These are phyloP conservation scores for Atta texana DNA, from an alignment of 1,140 invertebrate species.

Conservation along the genomic window DNA sequence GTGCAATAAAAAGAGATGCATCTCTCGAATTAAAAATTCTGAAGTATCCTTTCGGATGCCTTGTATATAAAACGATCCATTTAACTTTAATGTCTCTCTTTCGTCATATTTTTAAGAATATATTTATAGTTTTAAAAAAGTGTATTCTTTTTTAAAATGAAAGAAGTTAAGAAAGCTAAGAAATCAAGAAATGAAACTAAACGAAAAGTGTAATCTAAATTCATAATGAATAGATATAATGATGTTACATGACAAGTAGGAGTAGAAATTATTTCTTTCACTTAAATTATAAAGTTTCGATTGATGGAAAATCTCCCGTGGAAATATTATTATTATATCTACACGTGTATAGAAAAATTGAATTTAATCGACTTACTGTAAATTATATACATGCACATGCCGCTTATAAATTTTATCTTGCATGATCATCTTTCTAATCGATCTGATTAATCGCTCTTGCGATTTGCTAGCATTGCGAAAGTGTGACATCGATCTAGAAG, in stretches of 20 bases:
- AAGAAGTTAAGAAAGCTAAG: no score
- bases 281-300: neutral
- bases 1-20: neutral
- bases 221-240: neutral
- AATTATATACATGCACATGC: slow-evolving; percentile 1
- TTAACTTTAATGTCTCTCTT: neutral
- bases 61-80: neutral
- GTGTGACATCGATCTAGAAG: neutral
- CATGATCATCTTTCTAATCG: slow-evolving; percentile 7
- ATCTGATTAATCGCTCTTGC: slow-evolving; percentile 27
- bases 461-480: slow-evolving; percentile 30
- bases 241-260: neutral
- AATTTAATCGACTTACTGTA: neutral
- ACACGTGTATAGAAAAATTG: slow-evolving; percentile 14
- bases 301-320: neutral
- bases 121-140: neutral
- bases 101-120: neutral
- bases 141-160: neutral
- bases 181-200: neutral
- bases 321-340: neutral
- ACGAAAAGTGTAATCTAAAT: neutral
- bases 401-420: slow-evolving; percentile 37
- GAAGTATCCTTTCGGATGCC: neutral
- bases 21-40: neutral
- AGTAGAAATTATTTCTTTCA: neutral